Conservation (phyloP, 2,797 vertebrate species). For the Phrynocephalus forsythii region DNA sequence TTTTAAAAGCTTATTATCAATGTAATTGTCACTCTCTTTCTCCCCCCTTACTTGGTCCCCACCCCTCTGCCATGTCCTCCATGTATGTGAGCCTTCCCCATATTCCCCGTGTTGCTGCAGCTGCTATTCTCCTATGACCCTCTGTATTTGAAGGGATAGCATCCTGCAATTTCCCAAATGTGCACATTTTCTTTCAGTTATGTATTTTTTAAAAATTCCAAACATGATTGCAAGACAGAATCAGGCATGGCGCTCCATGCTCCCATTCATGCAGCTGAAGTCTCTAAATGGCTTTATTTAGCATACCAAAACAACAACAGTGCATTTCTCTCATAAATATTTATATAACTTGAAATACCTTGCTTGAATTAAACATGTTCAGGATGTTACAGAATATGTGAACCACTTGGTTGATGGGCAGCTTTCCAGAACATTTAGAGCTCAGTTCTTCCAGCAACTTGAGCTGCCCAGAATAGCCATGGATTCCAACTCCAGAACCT, state of each 20-base stretch:
- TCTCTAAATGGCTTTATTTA: conserved; percentile 14
- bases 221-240: background rate
- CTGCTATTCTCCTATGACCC: background rate
- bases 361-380: background rate
- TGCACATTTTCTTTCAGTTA: background rate
- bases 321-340: background rate
- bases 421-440: conserved; percentile 36
- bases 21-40: too few species aligned
- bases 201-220: background rate
- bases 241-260: background rate
- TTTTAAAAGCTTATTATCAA: too few species aligned
- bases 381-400: conserved; percentile 12
- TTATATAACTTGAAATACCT: background rate
- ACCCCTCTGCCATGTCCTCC: too few species aligned
- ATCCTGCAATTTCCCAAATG: background rate
- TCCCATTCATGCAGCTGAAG: background rate
- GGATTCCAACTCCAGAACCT: background rate
- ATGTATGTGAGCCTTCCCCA: background rate
- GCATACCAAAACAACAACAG: background rate
- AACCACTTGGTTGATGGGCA: conserved; percentile 40
- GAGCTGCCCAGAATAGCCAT: background rate
- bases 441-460: conserved; percentile 32
- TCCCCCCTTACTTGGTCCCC: too few species aligned
- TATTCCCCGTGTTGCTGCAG: background rate
- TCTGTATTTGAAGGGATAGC: too few species aligned